Conservation (phyloP, 2,797 vertebrate species). For the Darevskia nairensis region DNA sequence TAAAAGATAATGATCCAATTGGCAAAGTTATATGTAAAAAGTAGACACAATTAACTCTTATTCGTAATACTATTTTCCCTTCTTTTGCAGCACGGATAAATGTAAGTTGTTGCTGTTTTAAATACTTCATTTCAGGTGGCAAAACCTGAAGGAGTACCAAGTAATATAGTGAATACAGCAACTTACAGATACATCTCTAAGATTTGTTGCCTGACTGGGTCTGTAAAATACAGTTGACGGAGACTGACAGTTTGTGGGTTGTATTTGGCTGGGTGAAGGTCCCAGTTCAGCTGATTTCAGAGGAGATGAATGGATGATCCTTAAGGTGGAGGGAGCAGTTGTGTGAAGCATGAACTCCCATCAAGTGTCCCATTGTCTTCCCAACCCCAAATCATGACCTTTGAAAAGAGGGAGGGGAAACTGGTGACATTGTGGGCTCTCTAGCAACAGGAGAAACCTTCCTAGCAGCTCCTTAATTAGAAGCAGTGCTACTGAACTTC, state of each 20-base stretch:
- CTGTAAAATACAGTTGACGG: not conserved
- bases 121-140: not conserved
- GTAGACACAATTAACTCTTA: not conserved
- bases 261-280: not conserved
- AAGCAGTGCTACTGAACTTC: not conserved
- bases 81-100: not conserved
- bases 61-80: slow-evolving; percentile 16
- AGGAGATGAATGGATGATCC: too few relatives aligned
- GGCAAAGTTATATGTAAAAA: slow-evolving; percentile 27
- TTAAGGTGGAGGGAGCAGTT: too few relatives aligned
- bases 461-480: not conserved
- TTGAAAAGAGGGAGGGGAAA: not conserved
- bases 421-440: not conserved
- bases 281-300: not conserved
- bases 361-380: not conserved
- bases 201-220: not conserved
- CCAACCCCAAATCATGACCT: not conserved
- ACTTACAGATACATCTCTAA: not conserved
- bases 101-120: not conserved
- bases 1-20: slow-evolving; percentile 1
- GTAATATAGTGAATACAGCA: not conserved
- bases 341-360: not conserved
- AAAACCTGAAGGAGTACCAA: not conserved
- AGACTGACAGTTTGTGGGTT: not conserved
- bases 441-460: not conserved